These are phyloP conservation scores for Actias luna DNA, from an alignment of 2,888 invertebrate species.

Conservation along the genomic window DNA sequence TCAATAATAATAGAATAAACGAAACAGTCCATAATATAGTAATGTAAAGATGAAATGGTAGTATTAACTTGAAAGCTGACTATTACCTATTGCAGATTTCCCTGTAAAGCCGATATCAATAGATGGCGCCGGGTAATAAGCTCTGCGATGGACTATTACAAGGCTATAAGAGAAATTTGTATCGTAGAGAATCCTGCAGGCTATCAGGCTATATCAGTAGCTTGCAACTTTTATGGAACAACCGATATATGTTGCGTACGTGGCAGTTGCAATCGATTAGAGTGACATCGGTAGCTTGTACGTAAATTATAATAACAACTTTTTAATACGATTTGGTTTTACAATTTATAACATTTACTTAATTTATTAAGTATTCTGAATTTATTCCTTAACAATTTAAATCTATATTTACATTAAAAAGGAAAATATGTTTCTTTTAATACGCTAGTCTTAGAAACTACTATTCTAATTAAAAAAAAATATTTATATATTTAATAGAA, in stretches of 20 bases:
- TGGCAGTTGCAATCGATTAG: conserved; percentile 66
- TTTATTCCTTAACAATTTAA: too few species aligned
- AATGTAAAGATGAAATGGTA: conserved; percentile 28
- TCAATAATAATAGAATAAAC: not conserved
- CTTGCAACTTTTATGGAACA: conserved; percentile 64
- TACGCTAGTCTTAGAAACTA: too few species aligned
- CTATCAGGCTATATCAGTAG: conserved; percentile 43
- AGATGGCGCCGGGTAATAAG: conserved; percentile 78
- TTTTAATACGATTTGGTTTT: not conserved
- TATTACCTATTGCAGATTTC: conserved; percentile 77
- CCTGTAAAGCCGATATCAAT: conserved; percentile 79
- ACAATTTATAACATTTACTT: too few species aligned
- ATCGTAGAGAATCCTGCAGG: conserved; percentile 54
- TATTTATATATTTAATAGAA: too few species aligned
- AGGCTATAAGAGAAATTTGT: conserved; percentile 68
- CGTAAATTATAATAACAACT: conserved; percentile 66
- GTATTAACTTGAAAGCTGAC: conserved; percentile 65
- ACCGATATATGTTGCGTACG: conserved; percentile 46
- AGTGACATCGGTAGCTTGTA: conserved; percentile 49
- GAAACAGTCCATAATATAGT: conserved; percentile 13
- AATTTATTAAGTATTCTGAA: too few species aligned
- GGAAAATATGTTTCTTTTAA: too few species aligned
- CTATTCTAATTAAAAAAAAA: too few species aligned
- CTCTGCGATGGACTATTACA: conserved; percentile 77
- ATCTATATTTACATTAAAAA: too few species aligned